Base-by-base conservation (phyloP, 2,888 invertebrate species). In the Dioctria rufipes region DNA sequence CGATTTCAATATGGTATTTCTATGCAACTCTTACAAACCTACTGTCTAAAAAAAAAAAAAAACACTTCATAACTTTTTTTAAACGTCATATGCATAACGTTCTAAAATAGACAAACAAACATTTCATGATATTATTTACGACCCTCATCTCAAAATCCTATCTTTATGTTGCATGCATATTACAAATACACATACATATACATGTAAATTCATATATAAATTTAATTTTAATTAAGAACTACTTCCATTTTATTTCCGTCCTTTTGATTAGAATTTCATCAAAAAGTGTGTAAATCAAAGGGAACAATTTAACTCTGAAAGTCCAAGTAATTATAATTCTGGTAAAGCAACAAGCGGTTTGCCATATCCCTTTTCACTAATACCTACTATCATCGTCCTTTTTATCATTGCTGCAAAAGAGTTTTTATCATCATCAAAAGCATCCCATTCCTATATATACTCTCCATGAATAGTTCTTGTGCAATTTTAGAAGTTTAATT, bases 401-500 rank as follows among this genome's bases (percentile, higher is more conserved):
- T 65, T 42, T 42, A 25, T 25, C 25, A 25, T 25, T 25, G 25
- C 25, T 25, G 25, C 25, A 25, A 25, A 25, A 2, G 25, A 25
- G 25, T 25, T 25, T 25, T 25, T 25, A 25, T 51, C 51, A 69
- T 49, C 69, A 51, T 51, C 67, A 69, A 69, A 69, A 69, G 39
- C 69, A 51, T 46, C 51, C 65, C 13, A 65, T n/a, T 65, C 65
- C 42, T 65, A 42, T 65, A 65, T 65, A 42, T 65, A 65, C 40
- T 40, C 13, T 65, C 42, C 65, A 42, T 25, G 61, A 25, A 8
- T 3, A 13, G 40, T 25, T 25, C 25, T 25, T 25, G 25, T 25
- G 25, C 25, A 25, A 25, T 25, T 25, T 25, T 25, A 25, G 63
- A 9, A 42, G 40, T 65, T 46, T 67, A 46, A 67, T 67, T 46